Percentiles rank a stretch among this genome's conserved stretches.
Conservation (phyloP, 2,888 invertebrate genomes). For the Mellilla xanthometata region DNA sequence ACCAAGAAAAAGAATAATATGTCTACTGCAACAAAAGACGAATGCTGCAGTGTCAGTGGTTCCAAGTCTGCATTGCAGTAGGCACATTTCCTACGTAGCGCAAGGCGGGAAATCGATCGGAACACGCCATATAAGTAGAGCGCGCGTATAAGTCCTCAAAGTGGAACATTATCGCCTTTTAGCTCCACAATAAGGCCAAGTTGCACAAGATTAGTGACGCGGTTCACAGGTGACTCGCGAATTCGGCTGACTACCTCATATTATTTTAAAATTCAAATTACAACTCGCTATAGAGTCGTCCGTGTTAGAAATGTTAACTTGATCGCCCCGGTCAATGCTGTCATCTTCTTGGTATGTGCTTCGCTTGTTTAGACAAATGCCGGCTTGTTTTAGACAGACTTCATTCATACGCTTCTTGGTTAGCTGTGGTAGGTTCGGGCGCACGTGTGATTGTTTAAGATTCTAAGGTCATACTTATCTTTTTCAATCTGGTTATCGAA, state of each 20-base stretch:
- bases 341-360: conserved; percentile 29
- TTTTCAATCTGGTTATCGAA: conserved; percentile 3
- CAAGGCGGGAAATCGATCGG: conserved; percentile 22
- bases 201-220: conserved; percentile 43
- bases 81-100: conserved; percentile 28
- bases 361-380: conserved; percentile 26
- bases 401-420: conserved; percentile 24
- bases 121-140: conserved; percentile 12
- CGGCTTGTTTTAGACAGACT: conserved; percentile 19
- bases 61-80: conserved; percentile 54
- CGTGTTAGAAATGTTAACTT: conserved; percentile 41
- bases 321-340: conserved; percentile 32
- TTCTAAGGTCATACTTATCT: conserved; percentile 5
- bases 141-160: conserved; percentile 28
- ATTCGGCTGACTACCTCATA: conserved; percentile 31
- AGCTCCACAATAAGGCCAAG: conserved; percentile 42
- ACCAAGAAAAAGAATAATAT: no score
- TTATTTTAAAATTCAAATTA: conserved; percentile 45
- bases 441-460: conserved; percentile 1
- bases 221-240: conserved; percentile 41
- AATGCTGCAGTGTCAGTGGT: no score
- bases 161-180: conserved; percentile 40
- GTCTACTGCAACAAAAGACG: no score
- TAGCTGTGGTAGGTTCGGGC: conserved; percentile 12
- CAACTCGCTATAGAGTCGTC: conserved; percentile 31